Conservation (phyloP, 1,140 invertebrate genomes). For the Magallana ariakensis region DNA sequence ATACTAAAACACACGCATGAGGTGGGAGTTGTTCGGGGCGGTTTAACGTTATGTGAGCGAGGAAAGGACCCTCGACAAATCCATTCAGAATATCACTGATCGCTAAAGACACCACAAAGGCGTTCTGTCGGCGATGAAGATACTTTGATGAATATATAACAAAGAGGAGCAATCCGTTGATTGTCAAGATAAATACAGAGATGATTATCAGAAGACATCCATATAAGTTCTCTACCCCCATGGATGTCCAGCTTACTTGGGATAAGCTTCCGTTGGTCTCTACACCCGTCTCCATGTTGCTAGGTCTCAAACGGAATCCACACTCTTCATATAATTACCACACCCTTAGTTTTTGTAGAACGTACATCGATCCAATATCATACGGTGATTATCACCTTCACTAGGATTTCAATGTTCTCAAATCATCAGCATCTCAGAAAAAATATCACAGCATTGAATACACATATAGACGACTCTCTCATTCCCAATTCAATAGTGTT, state of each 20-base stretch:
- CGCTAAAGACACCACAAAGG: background rate
- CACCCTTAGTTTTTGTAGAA: too few relatives aligned
- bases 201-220: background rate
- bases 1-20: background rate
- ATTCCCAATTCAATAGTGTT: too few relatives aligned
- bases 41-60: background rate
- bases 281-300: too few relatives aligned
- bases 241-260: background rate
- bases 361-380: too few relatives aligned
- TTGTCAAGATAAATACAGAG: background rate
- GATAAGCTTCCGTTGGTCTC: too few relatives aligned
- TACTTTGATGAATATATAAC: constrained; percentile 19
- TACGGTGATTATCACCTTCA: too few relatives aligned
- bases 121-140: constrained; percentile 1
- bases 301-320: too few relatives aligned
- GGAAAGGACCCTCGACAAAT: constrained; percentile 7
- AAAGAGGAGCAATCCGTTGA: background rate
- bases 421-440: too few relatives aligned
- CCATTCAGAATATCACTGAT: background rate
- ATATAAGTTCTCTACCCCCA: background rate
- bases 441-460: too few relatives aligned
- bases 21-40: background rate
- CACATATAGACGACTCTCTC: too few relatives aligned
- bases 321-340: too few relatives aligned
- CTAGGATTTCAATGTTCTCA: too few relatives aligned